Evolutionary conservation across 2,797 vertebrate species (phyloP).

Genomic region (Sebastes oblongus): DNA sequence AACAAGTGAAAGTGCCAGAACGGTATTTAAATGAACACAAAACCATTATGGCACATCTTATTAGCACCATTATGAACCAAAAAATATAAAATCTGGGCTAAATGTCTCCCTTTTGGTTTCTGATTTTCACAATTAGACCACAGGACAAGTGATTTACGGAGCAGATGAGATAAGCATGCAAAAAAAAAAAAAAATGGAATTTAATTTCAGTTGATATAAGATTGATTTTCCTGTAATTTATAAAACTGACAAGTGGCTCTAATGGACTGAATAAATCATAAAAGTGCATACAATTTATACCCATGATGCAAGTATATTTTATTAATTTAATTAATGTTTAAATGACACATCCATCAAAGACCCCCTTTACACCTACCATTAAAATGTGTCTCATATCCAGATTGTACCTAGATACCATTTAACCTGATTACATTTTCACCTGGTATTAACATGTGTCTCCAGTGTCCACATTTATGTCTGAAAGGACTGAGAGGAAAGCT

Average conservation of each 20-base stretch:
- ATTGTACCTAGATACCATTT: background rate
- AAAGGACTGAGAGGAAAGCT: background rate
- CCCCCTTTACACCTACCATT: background rate
- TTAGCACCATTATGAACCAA: background rate
- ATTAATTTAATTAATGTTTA: background rate
- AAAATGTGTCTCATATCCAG: background rate
- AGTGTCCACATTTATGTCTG: background rate
- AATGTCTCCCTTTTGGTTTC: background rate
- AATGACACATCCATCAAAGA: background rate
- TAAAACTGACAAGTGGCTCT: conserved; percentile 23
- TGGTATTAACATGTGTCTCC: background rate
- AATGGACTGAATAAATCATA: conserved; percentile 36
- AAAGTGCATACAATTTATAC: background rate
- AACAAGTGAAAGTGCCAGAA: background rate
- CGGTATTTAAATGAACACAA: background rate
- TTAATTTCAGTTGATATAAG: background rate
- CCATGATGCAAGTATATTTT: background rate
- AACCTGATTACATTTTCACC: background rate
- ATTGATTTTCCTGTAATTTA: conserved; percentile 25
- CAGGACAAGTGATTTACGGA: background rate
- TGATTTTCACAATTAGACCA: background rate
- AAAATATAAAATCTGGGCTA: background rate
- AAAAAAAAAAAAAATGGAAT: too few species aligned
- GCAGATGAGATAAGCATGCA: background rate
- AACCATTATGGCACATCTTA: background rate